Conservation (phyloP, 2,797 vertebrate species). For the Glossophaga mutica region DNA sequence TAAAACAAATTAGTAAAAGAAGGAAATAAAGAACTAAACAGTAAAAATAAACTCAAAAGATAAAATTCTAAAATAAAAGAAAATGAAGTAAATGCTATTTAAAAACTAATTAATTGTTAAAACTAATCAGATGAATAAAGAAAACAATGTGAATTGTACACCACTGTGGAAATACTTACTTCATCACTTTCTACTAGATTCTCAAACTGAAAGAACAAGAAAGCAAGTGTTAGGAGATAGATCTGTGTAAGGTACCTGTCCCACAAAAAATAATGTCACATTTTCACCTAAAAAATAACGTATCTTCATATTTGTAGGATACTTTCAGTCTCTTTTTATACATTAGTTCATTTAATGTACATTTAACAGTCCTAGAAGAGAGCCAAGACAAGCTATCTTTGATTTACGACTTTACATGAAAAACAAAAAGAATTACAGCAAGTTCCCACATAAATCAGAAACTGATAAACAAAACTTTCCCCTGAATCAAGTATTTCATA, state of each 20-base stretch:
- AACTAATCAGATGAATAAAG: not conserved
- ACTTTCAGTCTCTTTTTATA: not conserved
- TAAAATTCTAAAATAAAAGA: not conserved
- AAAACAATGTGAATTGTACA: not conserved
- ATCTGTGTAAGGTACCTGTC: not conserved
- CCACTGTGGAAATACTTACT: constrained; percentile 82
- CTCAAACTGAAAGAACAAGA: constrained; percentile 91
- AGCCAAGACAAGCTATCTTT: not conserved
- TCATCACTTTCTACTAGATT: constrained; percentile 98
- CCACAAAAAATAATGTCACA: not conserved
- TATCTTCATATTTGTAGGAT: not conserved
- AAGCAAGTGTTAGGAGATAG: constrained; percentile 3
- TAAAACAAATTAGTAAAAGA: constrained; percentile 14
- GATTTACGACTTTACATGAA: not conserved
- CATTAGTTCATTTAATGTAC: not conserved
- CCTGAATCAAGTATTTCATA: not conserved
- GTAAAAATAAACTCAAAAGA: not conserved
- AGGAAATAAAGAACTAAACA: constrained; percentile 1
- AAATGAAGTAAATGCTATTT: not conserved
- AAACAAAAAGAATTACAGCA: not conserved
- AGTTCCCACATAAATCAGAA: constrained; percentile 7
- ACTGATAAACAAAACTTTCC: not conserved
- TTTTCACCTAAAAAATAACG: constrained; percentile 27
- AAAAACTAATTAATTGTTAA: not conserved
- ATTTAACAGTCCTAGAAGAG: not conserved